A percentile compares a stretch with the other conserved stretches of the same genome.
phyloP scores from a whole-genome alignment of 2,797 vertebrate genomes.

The Cossypha dichroa region DNA sequence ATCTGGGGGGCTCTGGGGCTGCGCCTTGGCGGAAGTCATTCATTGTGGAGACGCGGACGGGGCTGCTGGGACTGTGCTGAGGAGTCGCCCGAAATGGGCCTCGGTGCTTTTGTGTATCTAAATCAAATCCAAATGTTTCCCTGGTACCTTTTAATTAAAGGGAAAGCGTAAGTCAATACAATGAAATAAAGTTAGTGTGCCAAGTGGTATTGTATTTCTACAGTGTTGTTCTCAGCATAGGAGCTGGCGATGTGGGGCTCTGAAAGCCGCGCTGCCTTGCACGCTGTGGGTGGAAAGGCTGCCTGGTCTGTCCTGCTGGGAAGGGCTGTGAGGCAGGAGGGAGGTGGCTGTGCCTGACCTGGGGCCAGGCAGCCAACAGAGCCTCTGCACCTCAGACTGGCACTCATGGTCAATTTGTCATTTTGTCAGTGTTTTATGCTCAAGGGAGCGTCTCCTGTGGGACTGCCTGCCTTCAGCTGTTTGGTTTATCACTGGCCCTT shows the following conservation, averaged over 20 bases:
- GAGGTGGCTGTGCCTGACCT: neutral
- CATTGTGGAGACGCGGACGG: constrained; percentile 43
- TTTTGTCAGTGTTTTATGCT: neutral
- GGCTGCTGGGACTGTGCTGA: neutral
- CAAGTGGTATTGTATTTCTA: neutral
- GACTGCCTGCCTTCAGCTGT: neutral
- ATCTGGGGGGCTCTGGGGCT: neutral
- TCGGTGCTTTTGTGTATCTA: neutral
- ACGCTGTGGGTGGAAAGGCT: rapidly evolving
- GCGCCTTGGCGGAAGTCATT: constrained; percentile 58
- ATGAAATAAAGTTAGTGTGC: neutral
- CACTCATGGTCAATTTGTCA: rapidly evolving
- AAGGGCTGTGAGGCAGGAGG: neutral
- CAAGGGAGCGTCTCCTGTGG: neutral
- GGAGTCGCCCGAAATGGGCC: neutral
- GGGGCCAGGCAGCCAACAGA: neutral
- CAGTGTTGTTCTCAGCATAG: neutral
- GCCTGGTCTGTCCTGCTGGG: neutral
- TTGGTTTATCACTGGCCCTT: neutral
- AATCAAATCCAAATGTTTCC: constrained; percentile 51
- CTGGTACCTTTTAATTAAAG: constrained; percentile 53
- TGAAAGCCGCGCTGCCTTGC: neutral
- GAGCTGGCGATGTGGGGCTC: neutral
- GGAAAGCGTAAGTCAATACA: constrained; percentile 38
- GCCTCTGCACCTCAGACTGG: neutral